Evolutionary conservation across 1,140 invertebrate species (phyloP).

Genomic region (Drosophila truncata): DNA sequence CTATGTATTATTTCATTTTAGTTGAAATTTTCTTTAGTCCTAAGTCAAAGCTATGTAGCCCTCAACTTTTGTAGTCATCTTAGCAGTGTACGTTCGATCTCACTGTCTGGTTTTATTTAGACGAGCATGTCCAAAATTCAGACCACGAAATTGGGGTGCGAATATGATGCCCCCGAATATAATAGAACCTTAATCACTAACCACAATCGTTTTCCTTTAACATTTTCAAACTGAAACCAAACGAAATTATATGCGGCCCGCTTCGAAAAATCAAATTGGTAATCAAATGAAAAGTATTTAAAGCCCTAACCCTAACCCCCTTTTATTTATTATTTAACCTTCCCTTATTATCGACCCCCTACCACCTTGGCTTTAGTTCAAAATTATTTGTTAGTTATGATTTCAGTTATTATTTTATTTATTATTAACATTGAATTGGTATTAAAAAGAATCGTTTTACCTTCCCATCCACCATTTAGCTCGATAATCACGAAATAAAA

Average conservation of each 20-base stretch:
- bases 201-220: constrained; percentile 59
- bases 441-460: constrained; percentile 75
- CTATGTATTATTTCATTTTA: constrained; percentile 45
- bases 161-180: constrained; percentile 7
- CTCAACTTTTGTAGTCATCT: constrained; percentile 39
- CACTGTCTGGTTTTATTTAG: constrained; percentile 85
- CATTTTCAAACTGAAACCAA: constrained; percentile 52
- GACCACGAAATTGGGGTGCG: constrained; percentile 40
- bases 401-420: constrained; percentile 53
- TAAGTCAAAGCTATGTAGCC: constrained; percentile 51
- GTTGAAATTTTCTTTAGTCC: constrained; percentile 41
- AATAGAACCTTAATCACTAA: constrained; percentile 43
- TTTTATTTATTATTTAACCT: constrained; percentile 29
- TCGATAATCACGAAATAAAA: constrained; percentile 99
- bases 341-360: constrained; percentile 4
- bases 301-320: not conserved
- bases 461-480: constrained; percentile 90
- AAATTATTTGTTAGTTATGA: constrained; percentile 48
- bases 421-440: constrained; percentile 76
- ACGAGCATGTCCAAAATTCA: constrained; percentile 48
- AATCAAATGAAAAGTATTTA: constrained; percentile 52
- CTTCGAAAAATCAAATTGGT: constrained; percentile 54
- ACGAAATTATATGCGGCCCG: constrained; percentile 53
- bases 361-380: constrained; percentile 10
- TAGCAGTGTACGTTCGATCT: constrained; percentile 63